phyloP scores from a whole-genome alignment of 1,140 invertebrate species.

The Zaprionus capensis region DNA sequence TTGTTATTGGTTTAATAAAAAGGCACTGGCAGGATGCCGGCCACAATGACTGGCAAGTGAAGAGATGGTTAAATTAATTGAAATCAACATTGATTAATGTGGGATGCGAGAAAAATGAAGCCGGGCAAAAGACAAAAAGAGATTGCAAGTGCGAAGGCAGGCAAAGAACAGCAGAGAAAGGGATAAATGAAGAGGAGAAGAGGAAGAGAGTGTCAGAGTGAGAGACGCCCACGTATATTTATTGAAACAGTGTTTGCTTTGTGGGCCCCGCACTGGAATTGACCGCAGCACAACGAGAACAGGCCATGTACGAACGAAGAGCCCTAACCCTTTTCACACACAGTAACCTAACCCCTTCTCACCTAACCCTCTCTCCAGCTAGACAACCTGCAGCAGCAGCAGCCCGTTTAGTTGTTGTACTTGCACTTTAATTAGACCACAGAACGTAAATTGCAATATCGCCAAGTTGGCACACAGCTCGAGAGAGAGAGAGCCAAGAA shows the following conservation, averaged over 20 bases:
- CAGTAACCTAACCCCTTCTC: conserved; percentile 3
- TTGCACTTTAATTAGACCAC: conserved; percentile 82
- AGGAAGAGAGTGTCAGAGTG: not conserved
- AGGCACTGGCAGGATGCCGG: conserved; percentile 43
- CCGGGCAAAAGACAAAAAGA: conserved; percentile 41
- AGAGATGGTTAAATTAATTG: conserved; percentile 83
- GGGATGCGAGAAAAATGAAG: conserved; percentile 72
- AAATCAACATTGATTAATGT: conserved; percentile 83
- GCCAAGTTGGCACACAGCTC: conserved; percentile 18
- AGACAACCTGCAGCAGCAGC: conserved; percentile 55
- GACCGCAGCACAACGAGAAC: conserved; percentile 62
- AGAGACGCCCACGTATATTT: conserved; percentile 46
- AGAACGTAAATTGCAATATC: conserved; percentile 82
- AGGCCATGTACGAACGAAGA: conserved; percentile 33
- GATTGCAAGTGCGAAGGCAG: not conserved
- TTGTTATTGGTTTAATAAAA: conserved; percentile 71
- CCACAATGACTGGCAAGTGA: conserved; percentile 66
- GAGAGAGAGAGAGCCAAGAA: conserved; percentile 11
- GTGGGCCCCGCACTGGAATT: conserved; percentile 40
- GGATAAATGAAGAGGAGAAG: not conserved
- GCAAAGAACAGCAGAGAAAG: not conserved
- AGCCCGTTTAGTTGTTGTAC: conserved; percentile 74
- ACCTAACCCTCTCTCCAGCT: not conserved
- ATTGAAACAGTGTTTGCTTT: conserved; percentile 55
- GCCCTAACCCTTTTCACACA: conserved; percentile 2